Evolutionary conservation across 2,888 invertebrate species (phyloP).

Genomic region (Atrina japonica): DNA sequence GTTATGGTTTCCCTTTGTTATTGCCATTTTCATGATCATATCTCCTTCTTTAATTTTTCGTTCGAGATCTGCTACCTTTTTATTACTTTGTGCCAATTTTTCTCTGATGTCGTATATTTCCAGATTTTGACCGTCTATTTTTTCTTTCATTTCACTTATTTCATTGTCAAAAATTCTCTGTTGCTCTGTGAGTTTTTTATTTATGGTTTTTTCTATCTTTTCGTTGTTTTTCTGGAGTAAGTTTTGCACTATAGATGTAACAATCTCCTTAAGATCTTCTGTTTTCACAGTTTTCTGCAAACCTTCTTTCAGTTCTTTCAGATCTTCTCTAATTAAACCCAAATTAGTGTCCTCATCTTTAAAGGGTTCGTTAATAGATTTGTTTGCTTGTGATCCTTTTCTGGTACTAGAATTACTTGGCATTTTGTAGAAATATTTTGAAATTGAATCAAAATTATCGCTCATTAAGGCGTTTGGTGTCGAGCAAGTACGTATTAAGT

Average conservation of each 20-base stretch:
- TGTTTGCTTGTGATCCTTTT: too few relatives aligned
- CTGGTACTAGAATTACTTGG: too few relatives aligned
- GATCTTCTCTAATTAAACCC: neutral
- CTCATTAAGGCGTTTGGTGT: too few relatives aligned
- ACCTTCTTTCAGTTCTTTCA: constrained; percentile 3
- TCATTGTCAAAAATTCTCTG: too few relatives aligned
- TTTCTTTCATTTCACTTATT: too few relatives aligned
- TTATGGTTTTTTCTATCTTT: neutral
- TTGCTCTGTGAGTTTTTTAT: neutral
- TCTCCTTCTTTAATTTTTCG: neutral
- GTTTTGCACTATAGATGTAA: neutral
- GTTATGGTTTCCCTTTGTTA: constrained; percentile 8
- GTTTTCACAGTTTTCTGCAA: constrained; percentile 1
- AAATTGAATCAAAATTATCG: too few relatives aligned
- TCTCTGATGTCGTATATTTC: neutral
- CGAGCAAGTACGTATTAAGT: too few relatives aligned
- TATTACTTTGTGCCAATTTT: neutral
- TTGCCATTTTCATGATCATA: neutral
- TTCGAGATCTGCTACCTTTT: neutral
- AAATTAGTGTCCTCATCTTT: neutral
- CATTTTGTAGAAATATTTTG: too few relatives aligned
- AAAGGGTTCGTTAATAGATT: too few relatives aligned
- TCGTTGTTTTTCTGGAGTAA: neutral
- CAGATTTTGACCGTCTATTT: neutral
- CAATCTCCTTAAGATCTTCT: neutral